Percentiles rank a stretch among this genome's conserved stretches.
These are phyloP conservation scores for Melanogrammus aeglefinus DNA, from an alignment of 2,797 vertebrate species.

Conservation along the genomic window DNA sequence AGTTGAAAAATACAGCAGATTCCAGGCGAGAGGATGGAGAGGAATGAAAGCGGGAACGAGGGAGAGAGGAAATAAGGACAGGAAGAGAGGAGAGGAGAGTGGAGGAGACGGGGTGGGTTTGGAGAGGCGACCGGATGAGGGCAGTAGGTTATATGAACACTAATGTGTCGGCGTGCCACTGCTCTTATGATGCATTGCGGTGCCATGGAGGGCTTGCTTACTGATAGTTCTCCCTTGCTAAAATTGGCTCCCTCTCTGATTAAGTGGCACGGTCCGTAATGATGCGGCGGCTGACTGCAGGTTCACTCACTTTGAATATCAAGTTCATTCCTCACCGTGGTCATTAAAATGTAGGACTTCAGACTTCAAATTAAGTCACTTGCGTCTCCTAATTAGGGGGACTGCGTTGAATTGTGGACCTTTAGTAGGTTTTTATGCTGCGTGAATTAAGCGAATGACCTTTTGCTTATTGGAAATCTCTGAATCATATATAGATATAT, in stretches of 20 bases:
- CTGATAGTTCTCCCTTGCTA: conserved; percentile 61
- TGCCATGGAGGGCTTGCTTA: conserved; percentile 53
- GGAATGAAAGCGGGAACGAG: not conserved
- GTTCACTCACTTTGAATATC: conserved; percentile 73
- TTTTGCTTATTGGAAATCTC: conserved; percentile 32
- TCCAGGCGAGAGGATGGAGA: conserved; percentile 25
- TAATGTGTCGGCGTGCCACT: conserved; percentile 42
- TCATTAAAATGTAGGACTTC: conserved; percentile 66
- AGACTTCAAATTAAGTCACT: conserved; percentile 59
- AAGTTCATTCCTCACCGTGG: conserved; percentile 72
- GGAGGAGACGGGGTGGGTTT: too few species aligned
- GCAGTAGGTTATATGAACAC: conserved; percentile 4
- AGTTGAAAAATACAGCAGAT: conserved; percentile 53
- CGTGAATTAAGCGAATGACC: not conserved
- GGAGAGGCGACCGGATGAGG: too few species aligned
- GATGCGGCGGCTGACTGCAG: conserved; percentile 53
- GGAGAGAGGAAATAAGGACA: too few species aligned
- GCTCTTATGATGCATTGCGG: conserved; percentile 55
- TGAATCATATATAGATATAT: conserved; percentile 18
- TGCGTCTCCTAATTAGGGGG: too few species aligned
- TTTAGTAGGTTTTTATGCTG: too few species aligned
- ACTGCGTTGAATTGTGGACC: too few species aligned
- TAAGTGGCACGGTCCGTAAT: conserved; percentile 68
- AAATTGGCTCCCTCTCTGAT: conserved; percentile 65
- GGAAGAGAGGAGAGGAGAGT: too few species aligned